phyloP scores from a whole-genome alignment of 2,113 vertebrate genomes.

The Apodemus sylvaticus region DNA sequence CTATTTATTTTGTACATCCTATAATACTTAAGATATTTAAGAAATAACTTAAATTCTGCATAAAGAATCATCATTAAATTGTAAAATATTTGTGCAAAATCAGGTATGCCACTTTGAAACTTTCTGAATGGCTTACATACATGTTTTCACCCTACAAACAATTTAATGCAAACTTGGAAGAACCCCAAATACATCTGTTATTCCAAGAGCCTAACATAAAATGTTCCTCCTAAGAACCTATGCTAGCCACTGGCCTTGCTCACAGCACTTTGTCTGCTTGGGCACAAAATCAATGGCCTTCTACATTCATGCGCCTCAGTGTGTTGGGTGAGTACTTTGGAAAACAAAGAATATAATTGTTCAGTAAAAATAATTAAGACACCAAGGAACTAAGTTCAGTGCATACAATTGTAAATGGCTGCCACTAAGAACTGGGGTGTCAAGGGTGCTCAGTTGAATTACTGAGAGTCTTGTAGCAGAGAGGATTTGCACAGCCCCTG shows the following conservation, averaged over 20 bases:
- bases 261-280: not conserved
- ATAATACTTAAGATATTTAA: not conserved
- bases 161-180: not conserved
- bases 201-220: not conserved
- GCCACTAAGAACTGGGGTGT: slow-evolving; percentile 10
- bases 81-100: not conserved
- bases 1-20: not conserved
- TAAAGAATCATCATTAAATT: not conserved
- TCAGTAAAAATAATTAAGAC: not conserved
- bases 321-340: slow-evolving; percentile 6
- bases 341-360: not conserved
- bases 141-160: not conserved
- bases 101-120: not conserved
- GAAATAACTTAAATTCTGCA: not conserved
- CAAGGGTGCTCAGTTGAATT: not conserved
- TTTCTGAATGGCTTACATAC: not conserved
- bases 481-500: not conserved
- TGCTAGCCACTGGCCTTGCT: not conserved
- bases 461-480: slow-evolving; percentile 29
- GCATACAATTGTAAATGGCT: slow-evolving; percentile 40
- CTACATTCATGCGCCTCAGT: not conserved
- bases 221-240: not conserved
- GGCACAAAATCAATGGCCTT: not conserved
- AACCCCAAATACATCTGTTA: not conserved
- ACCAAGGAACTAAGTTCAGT: not conserved